phyloP scores from a whole-genome alignment of 2,113 vertebrate genomes.

The Perca schrenkii region DNA sequence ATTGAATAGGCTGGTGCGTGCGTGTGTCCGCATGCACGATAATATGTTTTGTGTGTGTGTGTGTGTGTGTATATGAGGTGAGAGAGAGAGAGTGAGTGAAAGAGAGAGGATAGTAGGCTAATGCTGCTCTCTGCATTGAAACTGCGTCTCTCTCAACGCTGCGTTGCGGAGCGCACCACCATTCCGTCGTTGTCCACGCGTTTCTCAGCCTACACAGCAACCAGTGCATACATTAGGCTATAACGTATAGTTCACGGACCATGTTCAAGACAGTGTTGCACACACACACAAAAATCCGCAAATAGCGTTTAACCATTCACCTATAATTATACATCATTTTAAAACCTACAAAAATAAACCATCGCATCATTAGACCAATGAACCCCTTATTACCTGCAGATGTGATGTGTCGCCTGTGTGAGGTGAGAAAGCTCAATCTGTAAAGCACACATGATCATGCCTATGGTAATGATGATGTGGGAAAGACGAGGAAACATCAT shows the following conservation, averaged over 20 bases:
- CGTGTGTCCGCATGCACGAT: conserved; percentile 41
- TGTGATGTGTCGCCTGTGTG: conserved; percentile 60
- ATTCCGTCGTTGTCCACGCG: conserved; percentile 79
- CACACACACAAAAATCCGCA: conserved; percentile 48
- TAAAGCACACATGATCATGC: conserved; percentile 64
- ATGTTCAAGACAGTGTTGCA: conserved; percentile 71
- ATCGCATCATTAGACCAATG: background rate
- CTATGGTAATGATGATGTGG: conserved; percentile 67
- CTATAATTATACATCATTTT: background rate
- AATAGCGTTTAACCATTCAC: conserved; percentile 21
- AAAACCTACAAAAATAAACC: background rate
- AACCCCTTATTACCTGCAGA: conserved; percentile 66
- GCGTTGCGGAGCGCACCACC: conserved; percentile 76
- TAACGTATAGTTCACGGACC: conserved; percentile 33
- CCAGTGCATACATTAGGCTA: conserved; percentile 65
- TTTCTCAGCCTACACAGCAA: conserved; percentile 77
- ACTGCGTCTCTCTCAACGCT: conserved; percentile 75
- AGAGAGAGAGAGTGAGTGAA: conserved; percentile 24
- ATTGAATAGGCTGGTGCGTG: conserved; percentile 55
- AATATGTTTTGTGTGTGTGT: conserved; percentile 18
- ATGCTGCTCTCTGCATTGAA: conserved; percentile 73
- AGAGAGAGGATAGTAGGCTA: conserved; percentile 44
- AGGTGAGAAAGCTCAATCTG: conserved; percentile 52
- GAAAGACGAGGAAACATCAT: conserved; percentile 68
- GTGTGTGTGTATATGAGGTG: conserved; percentile 8